Base-by-base conservation (phyloP, 2,888 invertebrate species). In the Eupithecia subfuscata region DNA sequence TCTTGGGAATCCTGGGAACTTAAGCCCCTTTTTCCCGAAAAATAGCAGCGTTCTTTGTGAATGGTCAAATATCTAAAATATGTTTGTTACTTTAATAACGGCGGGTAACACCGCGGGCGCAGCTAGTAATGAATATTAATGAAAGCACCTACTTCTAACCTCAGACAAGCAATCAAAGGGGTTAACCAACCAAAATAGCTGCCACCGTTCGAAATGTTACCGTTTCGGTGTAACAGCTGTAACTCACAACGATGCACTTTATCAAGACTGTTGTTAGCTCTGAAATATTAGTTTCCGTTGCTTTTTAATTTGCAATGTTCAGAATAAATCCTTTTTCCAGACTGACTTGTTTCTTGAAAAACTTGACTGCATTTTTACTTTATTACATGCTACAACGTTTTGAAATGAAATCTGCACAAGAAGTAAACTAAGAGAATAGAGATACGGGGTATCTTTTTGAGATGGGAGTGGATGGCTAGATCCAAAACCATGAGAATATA, bases 231-330 rank as follows among this genome's bases (percentile, higher is more conserved):
- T 73, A 43, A 73, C 16, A 40, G 67, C 37, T 11, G 30, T 60
- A 48, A 40, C 14, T 67, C 63, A 79, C 78, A 71, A 68, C 68
- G 76, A 74, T 78, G 79, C 81, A 82, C 83, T 83, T 78, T 82
- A 85, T 81, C 82, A 78, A 79, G 79, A 82, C 76, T 60, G 60
- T 60, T 75, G 77, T 40, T 71, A 69, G 40, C 79, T 82, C 74
- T 80, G 75, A 84, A 79, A 81, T 80, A 83, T 78, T 74, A 71
- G 73, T 74, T 64, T 67, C 73, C 69, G 22, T 45, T 40, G 71
- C 30, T 71, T 43, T 75, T 40, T 63, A 73, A 67, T 52, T 67
- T 60, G 68, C 68, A 45, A 60, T 9, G 30, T 4, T 45, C 8
- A 60, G 43, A 34, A 45, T 37, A 64, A 64, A 64, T 64, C 18